A percentile compares a stretch with the other conserved stretches of the same genome.
Conservation (phyloP, 2,797 vertebrate genomes). For the Anomalospiza imberbis region DNA sequence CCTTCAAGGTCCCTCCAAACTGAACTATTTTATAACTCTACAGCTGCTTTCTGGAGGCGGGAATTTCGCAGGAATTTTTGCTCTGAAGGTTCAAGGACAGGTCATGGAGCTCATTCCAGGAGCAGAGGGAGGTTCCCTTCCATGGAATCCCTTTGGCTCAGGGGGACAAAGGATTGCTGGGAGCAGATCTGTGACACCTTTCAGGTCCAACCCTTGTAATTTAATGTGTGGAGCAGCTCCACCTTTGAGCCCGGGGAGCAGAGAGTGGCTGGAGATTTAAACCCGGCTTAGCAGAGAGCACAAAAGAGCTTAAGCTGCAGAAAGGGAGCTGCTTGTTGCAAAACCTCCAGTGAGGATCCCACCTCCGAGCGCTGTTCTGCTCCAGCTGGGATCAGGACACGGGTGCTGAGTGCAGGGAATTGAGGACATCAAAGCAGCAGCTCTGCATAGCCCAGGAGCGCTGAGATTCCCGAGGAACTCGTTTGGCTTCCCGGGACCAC, state of each 20-base stretch:
- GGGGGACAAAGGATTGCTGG: background rate
- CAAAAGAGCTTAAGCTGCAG: background rate
- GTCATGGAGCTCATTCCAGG: background rate
- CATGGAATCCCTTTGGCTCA: background rate
- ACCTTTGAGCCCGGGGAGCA: background rate
- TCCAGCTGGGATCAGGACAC: background rate
- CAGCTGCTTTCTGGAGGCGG: background rate
- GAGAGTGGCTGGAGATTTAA: background rate
- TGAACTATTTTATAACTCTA: fast-evolving
- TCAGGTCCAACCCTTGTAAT: background rate
- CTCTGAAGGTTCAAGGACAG: background rate
- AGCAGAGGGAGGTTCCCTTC: background rate
- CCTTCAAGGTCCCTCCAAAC: no score
- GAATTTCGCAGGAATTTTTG: background rate
- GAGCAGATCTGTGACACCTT: background rate
- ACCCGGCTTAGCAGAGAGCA: background rate
- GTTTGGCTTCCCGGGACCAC: background rate
- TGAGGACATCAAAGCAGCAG: constrained; percentile 18
- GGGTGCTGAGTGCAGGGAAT: background rate
- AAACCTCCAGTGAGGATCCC: constrained; percentile 3
- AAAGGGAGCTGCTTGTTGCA: background rate
- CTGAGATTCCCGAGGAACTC: background rate
- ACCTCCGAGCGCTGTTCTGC: background rate
- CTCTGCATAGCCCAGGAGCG: background rate
- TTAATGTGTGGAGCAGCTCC: background rate